Percentiles rank a stretch among this genome's conserved stretches.
These are phyloP conservation scores for Babyrousa celebensis DNA, from an alignment of 2,797 vertebrate genomes.

Conservation along the genomic window DNA sequence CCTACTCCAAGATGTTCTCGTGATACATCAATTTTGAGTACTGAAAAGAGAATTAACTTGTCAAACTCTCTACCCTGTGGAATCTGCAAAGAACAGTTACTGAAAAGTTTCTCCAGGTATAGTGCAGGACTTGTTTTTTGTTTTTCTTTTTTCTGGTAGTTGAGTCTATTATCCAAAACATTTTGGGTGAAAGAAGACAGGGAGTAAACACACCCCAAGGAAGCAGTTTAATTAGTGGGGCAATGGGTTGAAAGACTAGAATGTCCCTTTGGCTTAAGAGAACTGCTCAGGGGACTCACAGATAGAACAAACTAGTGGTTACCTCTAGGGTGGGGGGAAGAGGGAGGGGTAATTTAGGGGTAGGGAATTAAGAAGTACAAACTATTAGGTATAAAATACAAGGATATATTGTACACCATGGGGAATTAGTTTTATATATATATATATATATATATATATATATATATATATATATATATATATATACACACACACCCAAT, in stretches of 20 bases:
- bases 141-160: neutral
- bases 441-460: no score
- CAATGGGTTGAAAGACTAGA: neutral
- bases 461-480: no score
- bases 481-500: no score
- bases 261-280: neutral
- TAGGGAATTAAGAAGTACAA: neutral
- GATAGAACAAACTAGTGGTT: neutral
- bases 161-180: neutral
- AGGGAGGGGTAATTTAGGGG: neutral
- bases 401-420: neutral
- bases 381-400: neutral
- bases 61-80: neutral
- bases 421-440: neutral
- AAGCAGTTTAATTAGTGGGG: neutral
- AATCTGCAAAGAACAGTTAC: conserved; percentile 28
- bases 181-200: neutral
- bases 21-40: neutral
- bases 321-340: neutral
- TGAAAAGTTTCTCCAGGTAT: neutral
- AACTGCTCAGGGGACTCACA: neutral
- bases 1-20: neutral
- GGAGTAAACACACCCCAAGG: neutral
- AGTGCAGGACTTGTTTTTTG: conserved; percentile 37
- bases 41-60: neutral